These are phyloP conservation scores for Myotis findleyi DNA, from an alignment of 2,797 vertebrate genomes.

Conservation along the genomic window DNA sequence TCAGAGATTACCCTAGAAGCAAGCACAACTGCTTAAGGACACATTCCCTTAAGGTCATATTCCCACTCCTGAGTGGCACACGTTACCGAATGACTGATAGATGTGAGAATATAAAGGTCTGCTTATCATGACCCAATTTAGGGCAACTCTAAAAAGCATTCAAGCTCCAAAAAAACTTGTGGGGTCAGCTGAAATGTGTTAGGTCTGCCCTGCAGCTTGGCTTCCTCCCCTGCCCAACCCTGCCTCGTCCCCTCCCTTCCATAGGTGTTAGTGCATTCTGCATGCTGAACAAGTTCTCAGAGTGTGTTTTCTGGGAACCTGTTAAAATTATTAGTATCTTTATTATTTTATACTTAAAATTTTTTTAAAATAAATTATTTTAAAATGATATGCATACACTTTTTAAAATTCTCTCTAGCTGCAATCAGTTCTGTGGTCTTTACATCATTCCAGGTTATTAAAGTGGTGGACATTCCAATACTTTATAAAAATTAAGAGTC, in stretches of 20 bases:
- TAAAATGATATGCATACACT: not conserved
- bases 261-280: accelerated
- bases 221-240: not conserved
- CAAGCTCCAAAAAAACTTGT: not conserved
- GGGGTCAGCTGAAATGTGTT: not conserved
- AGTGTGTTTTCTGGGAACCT: not conserved
- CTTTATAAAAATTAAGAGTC: not conserved
- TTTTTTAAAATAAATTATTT: not conserved
- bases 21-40: not conserved
- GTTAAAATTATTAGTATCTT: not conserved
- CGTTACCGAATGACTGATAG: not conserved
- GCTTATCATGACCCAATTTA: not conserved
- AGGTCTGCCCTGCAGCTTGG: not conserved
- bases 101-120: not conserved
- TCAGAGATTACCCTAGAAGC: not conserved
- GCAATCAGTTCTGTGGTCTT: not conserved
- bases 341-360: slow-evolving; percentile 5
- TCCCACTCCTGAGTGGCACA: not conserved
- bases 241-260: not conserved
- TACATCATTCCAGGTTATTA: not conserved
- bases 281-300: not conserved
- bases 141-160: not conserved
- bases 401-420: not conserved
- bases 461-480: not conserved
- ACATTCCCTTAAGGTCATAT: not conserved